A percentile compares a stretch with the other conserved stretches of the same genome.
These are phyloP conservation scores for Pseudococcus viburni DNA, from an alignment of 2,888 invertebrate genomes.

Conservation along the genomic window DNA sequence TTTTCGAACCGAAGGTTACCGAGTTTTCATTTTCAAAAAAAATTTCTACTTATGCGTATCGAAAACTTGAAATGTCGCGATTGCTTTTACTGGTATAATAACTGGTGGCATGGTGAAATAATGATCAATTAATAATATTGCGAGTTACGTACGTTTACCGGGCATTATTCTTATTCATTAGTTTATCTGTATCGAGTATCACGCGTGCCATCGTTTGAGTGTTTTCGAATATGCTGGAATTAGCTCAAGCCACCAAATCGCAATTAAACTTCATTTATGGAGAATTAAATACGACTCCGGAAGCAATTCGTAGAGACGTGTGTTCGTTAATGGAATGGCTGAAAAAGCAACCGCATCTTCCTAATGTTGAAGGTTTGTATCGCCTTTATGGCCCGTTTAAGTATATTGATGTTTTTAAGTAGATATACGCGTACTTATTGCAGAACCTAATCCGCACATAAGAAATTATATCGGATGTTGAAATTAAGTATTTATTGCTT, in stretches of 20 bases:
- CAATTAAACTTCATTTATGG: conserved; percentile 61
- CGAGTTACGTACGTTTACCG: background rate
- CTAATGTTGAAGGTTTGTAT: conserved; percentile 57
- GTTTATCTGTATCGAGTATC: conserved; percentile 34
- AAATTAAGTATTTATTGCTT: background rate
- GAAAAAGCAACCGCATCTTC: conserved; percentile 59
- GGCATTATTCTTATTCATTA: conserved; percentile 20
- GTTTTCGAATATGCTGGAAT: conserved; percentile 48
- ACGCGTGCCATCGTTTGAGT: conserved; percentile 24
- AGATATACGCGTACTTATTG: background rate
- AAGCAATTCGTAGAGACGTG: conserved; percentile 51
- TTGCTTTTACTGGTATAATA: conserved; percentile 43
- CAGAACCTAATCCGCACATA: background rate
- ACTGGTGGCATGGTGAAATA: conserved; percentile 10
- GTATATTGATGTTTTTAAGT: background rate
- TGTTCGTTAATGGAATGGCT: conserved; percentile 56
- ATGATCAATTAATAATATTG: conserved; percentile 24
- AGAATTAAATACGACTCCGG: conserved; percentile 58
- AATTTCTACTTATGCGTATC: background rate
- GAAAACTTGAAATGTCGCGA: conserved; percentile 7
- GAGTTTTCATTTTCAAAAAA: background rate
- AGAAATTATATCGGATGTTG: conserved; percentile 5
- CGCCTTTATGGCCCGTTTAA: background rate
- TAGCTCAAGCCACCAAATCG: conserved; percentile 51
- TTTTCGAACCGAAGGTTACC: conserved; percentile 20